Evolutionary conservation across 2,888 invertebrate species (phyloP).

Genomic region (Scaptomyza tumidula): DNA sequence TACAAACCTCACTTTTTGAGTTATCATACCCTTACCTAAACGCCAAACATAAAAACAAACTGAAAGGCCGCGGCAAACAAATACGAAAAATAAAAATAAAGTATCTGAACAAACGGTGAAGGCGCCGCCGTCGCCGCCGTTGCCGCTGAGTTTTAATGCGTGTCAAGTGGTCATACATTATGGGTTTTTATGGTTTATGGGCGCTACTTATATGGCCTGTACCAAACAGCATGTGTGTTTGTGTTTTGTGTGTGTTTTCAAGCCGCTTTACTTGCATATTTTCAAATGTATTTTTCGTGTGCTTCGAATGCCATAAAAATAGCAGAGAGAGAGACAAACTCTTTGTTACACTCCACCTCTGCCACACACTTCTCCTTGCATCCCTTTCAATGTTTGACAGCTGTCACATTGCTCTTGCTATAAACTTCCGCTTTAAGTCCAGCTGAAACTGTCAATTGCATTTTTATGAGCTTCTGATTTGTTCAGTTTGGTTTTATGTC

Average conservation of each 20-base stretch:
- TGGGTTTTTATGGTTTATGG: constrained; percentile 70
- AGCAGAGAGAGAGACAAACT: constrained; percentile 1
- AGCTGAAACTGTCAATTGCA: constrained; percentile 58
- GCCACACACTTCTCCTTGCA: neutral
- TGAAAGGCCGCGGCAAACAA: constrained; percentile 22
- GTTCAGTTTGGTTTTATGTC: neutral
- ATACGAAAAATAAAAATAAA: constrained; percentile 9
- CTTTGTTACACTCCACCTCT: constrained; percentile 11
- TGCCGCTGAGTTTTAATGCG: constrained; percentile 60
- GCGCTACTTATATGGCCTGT: constrained; percentile 56
- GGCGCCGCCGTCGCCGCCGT: constrained; percentile 10
- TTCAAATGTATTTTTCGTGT: constrained; percentile 35
- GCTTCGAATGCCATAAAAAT: constrained; percentile 58
- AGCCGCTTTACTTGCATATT: constrained; percentile 24
- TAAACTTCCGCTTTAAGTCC: constrained; percentile 53
- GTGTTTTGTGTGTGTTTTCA: constrained; percentile 8
- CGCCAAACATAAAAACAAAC: constrained; percentile 4
- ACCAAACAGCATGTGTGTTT: constrained; percentile 2
- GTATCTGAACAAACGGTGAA: neutral
- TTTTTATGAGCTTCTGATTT: constrained; percentile 67
- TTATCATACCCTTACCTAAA: constrained; percentile 9
- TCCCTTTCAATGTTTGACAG: constrained; percentile 40
- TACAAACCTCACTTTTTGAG: constrained; percentile 5
- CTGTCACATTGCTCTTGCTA: constrained; percentile 49
- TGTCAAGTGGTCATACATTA: constrained; percentile 74